Evolutionary conservation across 2,888 invertebrate species (phyloP).

Genomic region (Lasioglossum vierecki): DNA sequence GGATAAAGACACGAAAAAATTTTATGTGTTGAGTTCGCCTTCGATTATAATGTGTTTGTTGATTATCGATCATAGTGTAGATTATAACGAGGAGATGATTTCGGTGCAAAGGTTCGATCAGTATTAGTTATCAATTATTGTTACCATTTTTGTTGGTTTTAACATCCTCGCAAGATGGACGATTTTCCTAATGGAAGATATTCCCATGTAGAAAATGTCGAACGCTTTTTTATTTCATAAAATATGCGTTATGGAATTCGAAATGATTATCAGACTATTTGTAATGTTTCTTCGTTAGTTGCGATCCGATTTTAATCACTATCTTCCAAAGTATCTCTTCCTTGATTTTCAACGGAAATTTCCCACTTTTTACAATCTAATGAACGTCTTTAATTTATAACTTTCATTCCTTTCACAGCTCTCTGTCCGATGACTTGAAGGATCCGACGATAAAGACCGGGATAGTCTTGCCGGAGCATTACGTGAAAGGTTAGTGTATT

Average conservation of each 20-base stretch:
- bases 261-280: background rate
- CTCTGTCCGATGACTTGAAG: constrained; percentile 67
- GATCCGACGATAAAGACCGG: constrained; percentile 87
- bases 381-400: background rate
- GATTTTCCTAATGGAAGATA: background rate
- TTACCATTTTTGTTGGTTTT: background rate
- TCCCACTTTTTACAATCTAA: background rate
- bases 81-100: no score
- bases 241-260: background rate
- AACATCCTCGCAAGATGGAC: background rate
- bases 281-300: background rate
- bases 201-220: background rate
- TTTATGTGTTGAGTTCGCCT: no score
- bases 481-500: constrained; percentile 88
- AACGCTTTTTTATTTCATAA: background rate
- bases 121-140: background rate
- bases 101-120: no score
- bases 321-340: background rate
- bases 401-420: constrained; percentile 56
- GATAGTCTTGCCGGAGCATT: constrained; percentile 89
- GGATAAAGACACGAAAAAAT: no score
- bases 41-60: no score
- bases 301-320: background rate
- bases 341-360: background rate
- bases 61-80: no score